Base-by-base conservation (phyloP, 2,113 vertebrate species). In the Cavia aperea region DNA sequence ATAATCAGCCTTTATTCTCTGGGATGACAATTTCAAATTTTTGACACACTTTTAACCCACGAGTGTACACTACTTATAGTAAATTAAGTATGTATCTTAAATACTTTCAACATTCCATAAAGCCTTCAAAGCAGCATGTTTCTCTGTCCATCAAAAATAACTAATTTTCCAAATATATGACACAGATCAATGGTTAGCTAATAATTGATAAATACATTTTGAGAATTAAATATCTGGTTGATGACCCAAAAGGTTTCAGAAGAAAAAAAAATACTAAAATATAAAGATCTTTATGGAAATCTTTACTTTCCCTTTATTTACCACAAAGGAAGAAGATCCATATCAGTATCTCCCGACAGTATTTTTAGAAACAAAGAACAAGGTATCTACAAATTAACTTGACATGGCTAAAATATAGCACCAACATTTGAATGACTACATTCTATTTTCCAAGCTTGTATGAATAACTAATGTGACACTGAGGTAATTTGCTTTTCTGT, bases 361-460 rank as follows among this genome's bases (percentile, higher is more conserved):
- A 88, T 87, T 77, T 88, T 88, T 70, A 94, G 60, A 95, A 95
- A 85, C 49, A 4, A 94, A 49, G 23, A 94, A 93, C 29, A 65
- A 43, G 83, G 65, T 31, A 92, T 81, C 78, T 56, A 81, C 56
- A 95, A 93, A 84, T 89, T 86, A 93, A 92, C 18, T 39, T 70
- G 23, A 79, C n/a, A 39, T 43, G 33, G 15, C 68, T 78, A 78
- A 79, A 81, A 66, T 54, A 66, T 93, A 83, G 14, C 13, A 14
- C 23, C 63, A 95, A 78, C 26, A 96, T 60, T 60, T 88, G 13
- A 86, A 95, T 82, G 58, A 90, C 1, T 93, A 12, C 4, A 79
- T 78, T 89, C 72, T 68, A 81, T 58, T 90, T 94, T 90, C 39
- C n/a, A 88, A 82, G 39, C 88, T 7, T 84, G 8, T 68, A 56